Base-by-base conservation (phyloP, 2,113 vertebrate genomes). In the Nothocercus julius region DNA sequence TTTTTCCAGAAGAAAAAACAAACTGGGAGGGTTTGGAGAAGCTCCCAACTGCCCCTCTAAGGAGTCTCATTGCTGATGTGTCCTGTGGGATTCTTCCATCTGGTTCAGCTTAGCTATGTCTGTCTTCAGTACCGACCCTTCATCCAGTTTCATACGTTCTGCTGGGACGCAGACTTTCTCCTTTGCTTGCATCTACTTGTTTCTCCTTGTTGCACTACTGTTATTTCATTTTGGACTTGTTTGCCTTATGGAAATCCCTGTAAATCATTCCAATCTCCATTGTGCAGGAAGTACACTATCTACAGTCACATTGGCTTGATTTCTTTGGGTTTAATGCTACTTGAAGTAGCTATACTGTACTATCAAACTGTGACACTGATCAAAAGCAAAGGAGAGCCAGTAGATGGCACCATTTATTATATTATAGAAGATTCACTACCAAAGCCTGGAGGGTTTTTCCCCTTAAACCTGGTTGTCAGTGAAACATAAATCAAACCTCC, bases 331-430 rank as follows among this genome's bases (percentile, higher is more conserved):
- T 73, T 82, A 86, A 73, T 58, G 53, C 32, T 47, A 19, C 51
- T 88, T 68, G 64, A 30, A 73, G 80, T 12, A 61, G 42, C 61
- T 68, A 4, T 28, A 15, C 47, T 49, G 74, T 79, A 44, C 14
- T 69, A 66, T 53, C 87, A 63, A 51, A 78, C 28, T 19, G 7
- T 28, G 90, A 86, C 80, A 62, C 47, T 76, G 66, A 82, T 47
- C 44, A 68, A 84, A 90, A 92, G 74, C 28, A 70, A n/a, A 64
- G 64, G 62, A 58, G 32, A 49, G 45, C 97, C 98, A 96, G 96
- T 96, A 98, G 98, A 97, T 98, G 98, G 97, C 98, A 96, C 96
- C 96, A 96, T 98, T 97, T 95, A 87, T 96, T 96, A 77, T 74
- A 72, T 92, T 97, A 95, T 97, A 81, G 95, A 75, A 79, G 89